Evolutionary conservation across 2,797 vertebrate genomes (phyloP).

Genomic region (Oceanodroma leucorhoa): DNA sequence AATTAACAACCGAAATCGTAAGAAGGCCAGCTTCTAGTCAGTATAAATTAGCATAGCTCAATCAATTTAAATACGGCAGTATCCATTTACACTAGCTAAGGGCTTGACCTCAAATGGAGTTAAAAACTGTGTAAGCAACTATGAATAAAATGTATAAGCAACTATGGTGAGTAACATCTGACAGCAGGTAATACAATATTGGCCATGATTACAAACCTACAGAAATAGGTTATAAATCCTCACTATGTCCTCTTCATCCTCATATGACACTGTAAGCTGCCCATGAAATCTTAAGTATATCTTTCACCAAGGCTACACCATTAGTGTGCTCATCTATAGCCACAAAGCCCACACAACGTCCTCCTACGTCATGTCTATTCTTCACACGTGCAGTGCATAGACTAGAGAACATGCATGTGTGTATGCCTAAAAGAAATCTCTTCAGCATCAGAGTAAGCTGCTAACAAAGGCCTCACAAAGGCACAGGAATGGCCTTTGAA

Average conservation of each 20-base stretch:
- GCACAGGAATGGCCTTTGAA: background rate
- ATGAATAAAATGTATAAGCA: background rate
- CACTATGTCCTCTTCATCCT: background rate
- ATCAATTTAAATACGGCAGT: background rate
- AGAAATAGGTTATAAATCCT: background rate
- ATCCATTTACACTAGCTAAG: accelerated
- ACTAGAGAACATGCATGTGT: accelerated
- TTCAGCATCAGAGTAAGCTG: background rate
- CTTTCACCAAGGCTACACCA: background rate
- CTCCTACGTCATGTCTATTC: accelerated
- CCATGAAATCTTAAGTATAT: background rate
- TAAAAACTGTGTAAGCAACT: background rate
- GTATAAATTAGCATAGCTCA: background rate
- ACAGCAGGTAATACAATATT: background rate
- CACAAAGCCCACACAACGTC: background rate
- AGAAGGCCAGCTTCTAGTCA: background rate
- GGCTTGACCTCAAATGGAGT: background rate
- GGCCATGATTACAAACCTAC: background rate
- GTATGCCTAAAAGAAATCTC: background rate
- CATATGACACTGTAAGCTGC: background rate
- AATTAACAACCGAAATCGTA: background rate
- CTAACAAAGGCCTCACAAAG: background rate
- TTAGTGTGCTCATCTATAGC: background rate
- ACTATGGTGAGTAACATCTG: background rate
- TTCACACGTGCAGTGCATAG: accelerated